These are phyloP conservation scores for Upupa epops DNA, from an alignment of 2,113 vertebrate genomes.

Conservation along the genomic window DNA sequence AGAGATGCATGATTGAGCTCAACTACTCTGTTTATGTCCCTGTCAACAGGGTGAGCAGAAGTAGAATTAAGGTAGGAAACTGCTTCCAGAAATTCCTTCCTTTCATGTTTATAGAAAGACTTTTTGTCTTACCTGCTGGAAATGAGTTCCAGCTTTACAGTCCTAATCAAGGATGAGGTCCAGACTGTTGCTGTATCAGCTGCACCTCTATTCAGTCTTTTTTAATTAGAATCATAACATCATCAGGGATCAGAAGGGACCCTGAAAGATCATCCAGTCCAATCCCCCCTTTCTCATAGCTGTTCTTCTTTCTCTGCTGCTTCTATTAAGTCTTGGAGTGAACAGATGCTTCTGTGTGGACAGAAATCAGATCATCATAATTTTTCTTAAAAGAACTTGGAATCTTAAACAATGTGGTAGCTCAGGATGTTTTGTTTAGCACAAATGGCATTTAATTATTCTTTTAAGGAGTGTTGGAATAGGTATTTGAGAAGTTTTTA, in stretches of 20 bases:
- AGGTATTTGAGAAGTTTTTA: neutral
- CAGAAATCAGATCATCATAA: neutral
- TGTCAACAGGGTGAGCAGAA: neutral
- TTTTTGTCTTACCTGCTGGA: neutral
- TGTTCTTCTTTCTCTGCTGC: neutral
- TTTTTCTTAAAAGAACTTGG: neutral
- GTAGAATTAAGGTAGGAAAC: neutral
- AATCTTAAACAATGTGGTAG: accelerated
- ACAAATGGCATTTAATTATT: accelerated
- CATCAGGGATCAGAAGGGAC: too few relatives aligned
- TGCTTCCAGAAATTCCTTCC: neutral
- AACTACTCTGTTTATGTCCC: neutral
- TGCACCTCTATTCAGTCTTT: neutral
- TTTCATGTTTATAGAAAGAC: neutral
- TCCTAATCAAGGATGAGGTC: neutral
- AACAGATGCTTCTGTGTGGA: neutral
- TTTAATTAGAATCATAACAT: too few relatives aligned
- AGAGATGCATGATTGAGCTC: neutral
- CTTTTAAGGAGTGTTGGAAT: neutral
- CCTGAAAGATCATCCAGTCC: too few relatives aligned
- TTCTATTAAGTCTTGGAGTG: neutral
- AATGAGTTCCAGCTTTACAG: neutral
- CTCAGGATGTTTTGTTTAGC: neutral
- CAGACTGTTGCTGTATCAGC: neutral
- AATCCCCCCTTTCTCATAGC: neutral